A percentile compares a stretch with the other conserved stretches of the same genome.
Conservation (phyloP, 2,888 invertebrate genomes). For the Lepidocyrtoides sp. region DNA sequence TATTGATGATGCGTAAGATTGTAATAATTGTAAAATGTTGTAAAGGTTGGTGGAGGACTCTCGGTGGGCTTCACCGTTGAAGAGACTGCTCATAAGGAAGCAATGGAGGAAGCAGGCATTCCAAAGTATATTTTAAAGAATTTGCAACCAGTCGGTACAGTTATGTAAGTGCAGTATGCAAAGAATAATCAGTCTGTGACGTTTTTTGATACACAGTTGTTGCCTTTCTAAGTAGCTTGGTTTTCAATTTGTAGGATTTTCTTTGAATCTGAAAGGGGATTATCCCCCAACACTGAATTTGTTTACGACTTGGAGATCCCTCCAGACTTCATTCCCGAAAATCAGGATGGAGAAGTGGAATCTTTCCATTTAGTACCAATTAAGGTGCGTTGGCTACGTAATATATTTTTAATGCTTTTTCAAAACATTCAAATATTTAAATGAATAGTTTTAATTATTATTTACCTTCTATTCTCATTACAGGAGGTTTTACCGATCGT, state of each 20-base stretch:
- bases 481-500: conserved; percentile 90
- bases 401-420: too few relatives aligned
- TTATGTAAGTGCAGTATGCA: conserved; percentile 91
- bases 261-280: conserved; percentile 96
- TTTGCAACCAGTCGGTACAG: conserved; percentile 92
- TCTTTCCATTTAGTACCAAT: conserved; percentile 95
- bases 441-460: too few relatives aligned
- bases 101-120: conserved; percentile 97
- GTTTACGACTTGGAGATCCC: conserved; percentile 97
- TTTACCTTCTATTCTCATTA: background rate
- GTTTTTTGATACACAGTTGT: background rate
- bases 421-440: too few relatives aligned
- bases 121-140: conserved; percentile 92
- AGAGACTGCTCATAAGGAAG: conserved; percentile 97
- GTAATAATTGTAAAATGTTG: too few relatives aligned
- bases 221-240: background rate
- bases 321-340: conserved; percentile 95
- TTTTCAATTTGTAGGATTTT: conserved; percentile 90
- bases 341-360: conserved; percentile 98
- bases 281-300: conserved; percentile 98
- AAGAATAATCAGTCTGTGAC: too few relatives aligned
- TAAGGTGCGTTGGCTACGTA: conserved; percentile 88
- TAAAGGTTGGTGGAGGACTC: conserved; percentile 93
- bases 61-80: conserved; percentile 94
- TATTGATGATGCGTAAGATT: too few relatives aligned